A percentile compares a stretch with the other conserved stretches of the same genome.
These are phyloP conservation scores for Malurus alboscapulatus DNA, from an alignment of 2,113 vertebrate genomes.

Conservation along the genomic window DNA sequence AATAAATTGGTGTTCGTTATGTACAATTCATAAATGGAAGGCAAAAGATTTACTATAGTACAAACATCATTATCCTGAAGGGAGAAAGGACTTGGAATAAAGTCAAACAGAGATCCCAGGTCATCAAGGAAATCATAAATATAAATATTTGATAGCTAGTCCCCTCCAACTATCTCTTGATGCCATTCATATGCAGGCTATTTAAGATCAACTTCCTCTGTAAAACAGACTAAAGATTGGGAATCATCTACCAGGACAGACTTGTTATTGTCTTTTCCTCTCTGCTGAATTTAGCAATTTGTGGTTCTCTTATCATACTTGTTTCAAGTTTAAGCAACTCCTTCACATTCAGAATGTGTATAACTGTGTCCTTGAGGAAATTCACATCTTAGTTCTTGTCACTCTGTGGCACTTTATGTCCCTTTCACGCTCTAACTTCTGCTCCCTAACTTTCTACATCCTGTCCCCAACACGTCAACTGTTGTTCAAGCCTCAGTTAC, in stretches of 20 bases:
- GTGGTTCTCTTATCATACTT: background rate
- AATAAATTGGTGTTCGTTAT: constrained; percentile 3
- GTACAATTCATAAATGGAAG: background rate
- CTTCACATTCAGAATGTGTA: background rate
- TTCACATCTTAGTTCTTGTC: background rate
- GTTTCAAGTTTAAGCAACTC: background rate
- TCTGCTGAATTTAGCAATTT: background rate
- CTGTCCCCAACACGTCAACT: background rate
- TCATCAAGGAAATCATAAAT: background rate
- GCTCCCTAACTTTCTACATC: background rate
- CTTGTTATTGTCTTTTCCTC: background rate
- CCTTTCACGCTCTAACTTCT: background rate
- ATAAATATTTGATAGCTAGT: background rate
- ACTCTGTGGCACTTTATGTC: background rate
- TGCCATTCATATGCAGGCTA: background rate
- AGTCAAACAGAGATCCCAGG: background rate
- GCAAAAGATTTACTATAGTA: background rate
- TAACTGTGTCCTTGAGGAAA: background rate
- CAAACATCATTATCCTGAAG: background rate
- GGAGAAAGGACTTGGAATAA: background rate
- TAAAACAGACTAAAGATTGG: background rate
- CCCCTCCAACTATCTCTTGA: background rate
- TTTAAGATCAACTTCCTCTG: background rate
- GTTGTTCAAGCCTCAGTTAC: background rate
- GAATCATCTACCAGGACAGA: background rate